Evolutionary conservation across 2,113 vertebrate genomes (phyloP).

Genomic region (Willisornis vidua): DNA sequence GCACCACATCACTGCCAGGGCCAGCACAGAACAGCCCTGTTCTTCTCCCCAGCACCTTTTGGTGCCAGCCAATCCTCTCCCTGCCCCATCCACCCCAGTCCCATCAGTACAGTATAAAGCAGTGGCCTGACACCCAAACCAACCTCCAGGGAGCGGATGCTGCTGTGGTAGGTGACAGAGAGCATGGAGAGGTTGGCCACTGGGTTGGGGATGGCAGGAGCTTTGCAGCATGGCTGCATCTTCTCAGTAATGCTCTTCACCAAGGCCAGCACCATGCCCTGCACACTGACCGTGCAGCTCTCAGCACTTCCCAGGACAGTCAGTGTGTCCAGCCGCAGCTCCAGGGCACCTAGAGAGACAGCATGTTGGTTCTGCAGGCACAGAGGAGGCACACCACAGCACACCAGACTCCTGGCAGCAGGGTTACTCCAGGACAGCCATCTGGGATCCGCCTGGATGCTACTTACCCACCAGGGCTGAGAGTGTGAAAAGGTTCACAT

Average conservation of each 20-base stretch:
- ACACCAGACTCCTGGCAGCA: accelerated
- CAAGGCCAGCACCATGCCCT: constrained; percentile 84
- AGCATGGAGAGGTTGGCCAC: constrained; percentile 81
- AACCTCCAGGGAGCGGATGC: constrained; percentile 89
- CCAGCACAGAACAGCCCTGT: accelerated
- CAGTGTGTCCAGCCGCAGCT: constrained; percentile 85
- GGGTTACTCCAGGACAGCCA: background rate
- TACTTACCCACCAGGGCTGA: constrained; percentile 87
- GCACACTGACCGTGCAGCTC: constrained; percentile 81
- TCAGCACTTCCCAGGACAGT: constrained; percentile 81
- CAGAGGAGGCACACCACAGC: background rate
- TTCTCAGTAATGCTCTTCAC: constrained; percentile 87
- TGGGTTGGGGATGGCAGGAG: constrained; percentile 78
- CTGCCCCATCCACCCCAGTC: background rate
- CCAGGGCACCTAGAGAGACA: constrained; percentile 82
- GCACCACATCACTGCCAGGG: background rate
- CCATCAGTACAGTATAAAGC: background rate
- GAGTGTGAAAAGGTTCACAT: constrained; percentile 90
- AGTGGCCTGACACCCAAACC: background rate
- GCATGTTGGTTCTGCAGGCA: background rate
- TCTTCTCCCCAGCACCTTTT: background rate
- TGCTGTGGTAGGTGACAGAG: constrained; percentile 82
- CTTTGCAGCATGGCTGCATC: constrained; percentile 88
- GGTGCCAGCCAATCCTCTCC: background rate
- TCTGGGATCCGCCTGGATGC: background rate